phyloP scores from a whole-genome alignment of 2,797 vertebrate genomes.

The Tokudaia tokunoshimensis region DNA sequence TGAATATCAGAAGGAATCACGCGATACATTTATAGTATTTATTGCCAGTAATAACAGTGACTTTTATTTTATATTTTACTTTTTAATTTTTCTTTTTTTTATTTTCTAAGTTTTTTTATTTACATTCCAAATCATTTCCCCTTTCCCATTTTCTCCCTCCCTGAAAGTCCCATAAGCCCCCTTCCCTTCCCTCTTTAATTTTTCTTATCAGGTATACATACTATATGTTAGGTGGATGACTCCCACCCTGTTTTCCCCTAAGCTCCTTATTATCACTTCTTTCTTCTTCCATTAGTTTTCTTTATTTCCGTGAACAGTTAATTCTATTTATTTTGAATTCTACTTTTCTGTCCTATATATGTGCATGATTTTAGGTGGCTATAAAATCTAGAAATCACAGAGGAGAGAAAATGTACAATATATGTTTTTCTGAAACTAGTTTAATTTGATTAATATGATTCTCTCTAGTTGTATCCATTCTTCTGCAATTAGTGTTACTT shows the following conservation, averaged over 20 bases:
- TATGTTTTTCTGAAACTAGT: background rate
- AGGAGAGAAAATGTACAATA: background rate
- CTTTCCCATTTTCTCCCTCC: no score
- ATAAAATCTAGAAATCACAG: background rate
- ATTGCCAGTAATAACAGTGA: background rate
- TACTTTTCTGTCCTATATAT: background rate
- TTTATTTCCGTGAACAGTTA: background rate
- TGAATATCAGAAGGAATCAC: background rate
- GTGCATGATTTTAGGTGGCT: background rate
- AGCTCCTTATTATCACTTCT: background rate
- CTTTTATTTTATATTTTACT: background rate
- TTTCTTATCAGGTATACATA: background rate
- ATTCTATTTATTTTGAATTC: background rate
- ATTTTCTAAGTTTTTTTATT: no score
- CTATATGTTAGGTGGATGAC: background rate
- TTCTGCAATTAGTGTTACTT: background rate
- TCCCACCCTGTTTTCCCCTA: background rate
- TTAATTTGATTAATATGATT: background rate
- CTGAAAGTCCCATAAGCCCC: no score
- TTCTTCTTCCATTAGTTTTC: background rate
- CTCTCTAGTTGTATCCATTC: background rate
- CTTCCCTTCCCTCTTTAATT: background rate
- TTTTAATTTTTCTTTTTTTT: background rate
- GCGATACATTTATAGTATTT: background rate
- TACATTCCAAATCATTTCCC: no score